These are phyloP conservation scores for Synanthedon andrenaeformis DNA, from an alignment of 2,888 invertebrate genomes.

Conservation along the genomic window DNA sequence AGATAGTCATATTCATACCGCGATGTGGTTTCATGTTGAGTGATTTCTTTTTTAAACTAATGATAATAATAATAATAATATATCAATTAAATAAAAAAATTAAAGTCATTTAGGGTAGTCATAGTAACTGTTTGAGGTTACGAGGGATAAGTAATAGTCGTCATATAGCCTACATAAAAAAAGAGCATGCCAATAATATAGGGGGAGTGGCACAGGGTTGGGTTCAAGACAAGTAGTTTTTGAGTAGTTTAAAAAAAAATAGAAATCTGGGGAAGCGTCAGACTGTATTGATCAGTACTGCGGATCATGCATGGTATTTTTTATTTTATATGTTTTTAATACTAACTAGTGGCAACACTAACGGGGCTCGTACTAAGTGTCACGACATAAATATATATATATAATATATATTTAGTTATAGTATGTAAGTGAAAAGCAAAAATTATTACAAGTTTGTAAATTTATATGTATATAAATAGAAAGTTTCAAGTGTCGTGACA, in stretches of 20 bases:
- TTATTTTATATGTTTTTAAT: constrained; percentile 22
- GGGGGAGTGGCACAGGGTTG: constrained; percentile 23
- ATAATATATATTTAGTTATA: constrained; percentile 9
- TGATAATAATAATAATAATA: constrained; percentile 2
- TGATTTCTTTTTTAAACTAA: constrained; percentile 17
- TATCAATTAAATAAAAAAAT: constrained; percentile 9
- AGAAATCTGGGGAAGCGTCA: constrained; percentile 44
- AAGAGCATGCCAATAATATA: constrained; percentile 53
- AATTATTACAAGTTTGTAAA: constrained; percentile 8
- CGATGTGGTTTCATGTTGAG: constrained; percentile 55
- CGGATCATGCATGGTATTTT: constrained; percentile 46
- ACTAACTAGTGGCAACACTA: constrained; percentile 34
- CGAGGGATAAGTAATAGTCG: constrained; percentile 64
- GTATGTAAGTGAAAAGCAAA: neutral
- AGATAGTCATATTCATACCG: constrained; percentile 64
- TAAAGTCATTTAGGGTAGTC: constrained; percentile 34
- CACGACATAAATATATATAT: constrained; percentile 32
- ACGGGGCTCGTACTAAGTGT: constrained; percentile 28
- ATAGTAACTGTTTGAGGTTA: constrained; percentile 64
- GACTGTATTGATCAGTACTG: constrained; percentile 41
- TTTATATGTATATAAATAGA: constrained; percentile 1
- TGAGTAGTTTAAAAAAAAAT: constrained; percentile 5
- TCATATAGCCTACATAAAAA: constrained; percentile 50
- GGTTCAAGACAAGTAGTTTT: constrained; percentile 5
- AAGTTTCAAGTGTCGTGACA: constrained; percentile 44